Percentiles rank a stretch among this genome's conserved stretches.
phyloP scores from a whole-genome alignment of 2,888 invertebrate genomes.

The Stegana nigrithorax region DNA sequence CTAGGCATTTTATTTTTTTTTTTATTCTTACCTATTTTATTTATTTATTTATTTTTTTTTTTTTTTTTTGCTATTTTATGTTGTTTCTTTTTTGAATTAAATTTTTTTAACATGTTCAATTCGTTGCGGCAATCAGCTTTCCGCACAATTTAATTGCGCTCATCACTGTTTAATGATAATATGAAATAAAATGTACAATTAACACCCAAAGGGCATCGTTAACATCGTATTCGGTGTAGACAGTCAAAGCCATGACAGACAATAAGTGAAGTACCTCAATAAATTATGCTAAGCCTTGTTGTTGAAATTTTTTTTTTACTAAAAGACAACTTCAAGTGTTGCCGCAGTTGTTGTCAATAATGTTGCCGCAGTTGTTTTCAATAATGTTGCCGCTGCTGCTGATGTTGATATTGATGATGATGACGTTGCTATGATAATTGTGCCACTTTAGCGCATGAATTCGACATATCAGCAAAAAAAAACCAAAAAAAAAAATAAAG shows the following conservation, averaged over 20 bases:
- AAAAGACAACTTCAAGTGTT: not conserved
- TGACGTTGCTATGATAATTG: not conserved
- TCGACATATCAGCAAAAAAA: no score
- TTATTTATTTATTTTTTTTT: no score
- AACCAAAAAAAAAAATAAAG: no score
- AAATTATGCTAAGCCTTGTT: not conserved
- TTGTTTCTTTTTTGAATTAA: no score
- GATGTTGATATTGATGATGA: conserved; percentile 4
- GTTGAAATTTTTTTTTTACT: no score
- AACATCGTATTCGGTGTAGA: conserved; percentile 43
- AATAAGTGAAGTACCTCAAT: not conserved
- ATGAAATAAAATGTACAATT: conserved; percentile 55
- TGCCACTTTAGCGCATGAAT: conserved; percentile 2
- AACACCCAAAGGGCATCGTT: conserved; percentile 62
- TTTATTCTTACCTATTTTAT: no score
- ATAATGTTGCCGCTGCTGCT: not conserved
- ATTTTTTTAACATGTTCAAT: no score
- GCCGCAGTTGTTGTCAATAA: not conserved
- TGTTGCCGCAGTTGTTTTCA: not conserved
- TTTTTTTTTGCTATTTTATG: no score
- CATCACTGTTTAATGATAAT: conserved; percentile 7
- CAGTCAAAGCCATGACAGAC: conserved; percentile 20
- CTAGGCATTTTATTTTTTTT: no score
- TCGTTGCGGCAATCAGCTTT: not conserved
- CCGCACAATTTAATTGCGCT: conserved; percentile 11